A percentile compares a stretch with the other conserved stretches of the same genome.
phyloP scores from a whole-genome alignment of 2,888 invertebrate genomes.

The Nymphalis c-album region DNA sequence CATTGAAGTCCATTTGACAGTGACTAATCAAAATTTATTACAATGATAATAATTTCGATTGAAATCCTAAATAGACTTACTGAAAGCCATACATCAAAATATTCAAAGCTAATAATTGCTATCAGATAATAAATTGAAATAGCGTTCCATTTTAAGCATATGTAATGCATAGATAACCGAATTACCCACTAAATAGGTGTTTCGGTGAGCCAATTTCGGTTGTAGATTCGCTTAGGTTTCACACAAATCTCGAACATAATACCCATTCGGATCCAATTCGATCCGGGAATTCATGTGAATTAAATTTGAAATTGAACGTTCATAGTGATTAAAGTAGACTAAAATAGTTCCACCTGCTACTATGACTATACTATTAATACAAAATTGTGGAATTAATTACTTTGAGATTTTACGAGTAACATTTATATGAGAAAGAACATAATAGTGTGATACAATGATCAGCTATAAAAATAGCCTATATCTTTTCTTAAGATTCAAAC shows the following conservation, averaged over 20 bases:
- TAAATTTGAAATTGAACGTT: conserved; percentile 36
- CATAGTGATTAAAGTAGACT: conserved; percentile 23
- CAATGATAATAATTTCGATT: too few species aligned
- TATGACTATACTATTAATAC: neutral
- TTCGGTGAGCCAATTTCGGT: conserved; percentile 29
- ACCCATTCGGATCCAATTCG: conserved; percentile 35
- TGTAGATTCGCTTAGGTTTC: conserved; percentile 32
- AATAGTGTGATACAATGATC: too few species aligned
- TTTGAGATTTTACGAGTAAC: neutral
- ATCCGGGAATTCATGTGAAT: conserved; percentile 32
- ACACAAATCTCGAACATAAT: conserved; percentile 36
- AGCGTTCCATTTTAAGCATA: conserved; percentile 19
- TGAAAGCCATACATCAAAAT: conserved; percentile 4
- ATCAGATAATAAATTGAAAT: conserved; percentile 7
- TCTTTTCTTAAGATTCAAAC: too few species aligned
- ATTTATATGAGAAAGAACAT: too few species aligned
- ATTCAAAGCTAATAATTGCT: conserved; percentile 6
- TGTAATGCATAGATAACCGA: conserved; percentile 29
- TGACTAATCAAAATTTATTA: too few species aligned
- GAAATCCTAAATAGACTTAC: neutral
- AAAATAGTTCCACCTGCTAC: conserved; percentile 25
- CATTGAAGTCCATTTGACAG: too few species aligned
- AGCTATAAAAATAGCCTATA: too few species aligned
- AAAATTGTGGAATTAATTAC: neutral
- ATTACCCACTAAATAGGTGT: conserved; percentile 32